Base-by-base conservation (phyloP, 2,113 vertebrate species). In the Carassius gibelio region DNA sequence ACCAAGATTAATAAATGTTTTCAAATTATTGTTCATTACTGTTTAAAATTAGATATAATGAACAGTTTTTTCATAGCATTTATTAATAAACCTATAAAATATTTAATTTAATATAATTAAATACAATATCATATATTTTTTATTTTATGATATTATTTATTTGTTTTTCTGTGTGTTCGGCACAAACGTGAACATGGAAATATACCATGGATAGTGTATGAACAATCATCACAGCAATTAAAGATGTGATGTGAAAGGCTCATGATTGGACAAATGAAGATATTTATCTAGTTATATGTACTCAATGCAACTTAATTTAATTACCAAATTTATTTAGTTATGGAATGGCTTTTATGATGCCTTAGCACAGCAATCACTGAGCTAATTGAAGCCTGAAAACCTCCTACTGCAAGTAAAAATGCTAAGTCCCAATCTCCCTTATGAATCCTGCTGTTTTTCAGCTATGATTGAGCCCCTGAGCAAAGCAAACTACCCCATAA, bases 401-500 rank as follows among this genome's bases (percentile, higher is more conserved):
- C 72, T 57, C n/a, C 23, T 15, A 30, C 48, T 17, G 75, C 75
- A 57, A 15, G 36, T 61, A 38, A 59, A 78, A 19, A 72, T n/a
- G 69, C 19, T 13, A 19, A 42, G 69, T 72, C 69, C 9, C 19
- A n/a, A 38, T 59, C 21, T 36, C 11, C 55, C 21, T 8, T 14
- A 45, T 79, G 36, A 23, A 57, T 45, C 76, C 76, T 62, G 34
- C 36, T 79, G 34, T 79, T 62, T 57, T 72, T 72, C 34, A 42
- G 59, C 19, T 62, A 45, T 57, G 13, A 79, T 61, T 79, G 76
- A 62, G 55, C 57, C 76, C 76, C 14, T 42, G 76, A 62, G 76
- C 57, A 79, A 79, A 79, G 75, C 55, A 79, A 79, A 79, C 59
- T 23, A 62, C 34, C 34, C 57, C 34, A 78, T 55, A 78, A 78